Base-by-base conservation (phyloP, 2,797 vertebrate species). In the Pangasius krempfi region DNA sequence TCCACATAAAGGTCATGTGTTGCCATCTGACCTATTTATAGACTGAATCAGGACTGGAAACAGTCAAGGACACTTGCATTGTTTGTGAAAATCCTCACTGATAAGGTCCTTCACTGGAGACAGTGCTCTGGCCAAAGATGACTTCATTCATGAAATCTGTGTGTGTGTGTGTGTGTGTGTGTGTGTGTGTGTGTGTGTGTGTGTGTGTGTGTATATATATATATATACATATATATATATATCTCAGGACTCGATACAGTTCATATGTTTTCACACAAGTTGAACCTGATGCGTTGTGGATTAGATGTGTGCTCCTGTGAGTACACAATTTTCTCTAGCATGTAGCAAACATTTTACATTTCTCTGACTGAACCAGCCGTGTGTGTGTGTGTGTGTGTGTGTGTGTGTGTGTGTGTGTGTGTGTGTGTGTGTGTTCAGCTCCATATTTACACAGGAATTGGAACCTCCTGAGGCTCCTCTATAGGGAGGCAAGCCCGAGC, bases 361-460 rank as follows among this genome's bases (percentile, higher is more conserved):
- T 50, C 27, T 50, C 27, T 50, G 44, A n/a, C 44, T n/a, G 27
- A 54, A 78, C 8, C 47, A 78, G 5, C 12, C 52, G 27, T 52
- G 75, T n/a, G n/a, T n/a, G n/a, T n/a, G n/a, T n/a, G n/a, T n/a
- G n/a, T n/a, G n/a, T n/a, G n/a, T n/a, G n/a, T n/a, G n/a, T n/a
- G n/a, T n/a, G n/a, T n/a, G n/a, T n/a, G n/a, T n/a, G n/a, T 52
- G 44, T 73, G 72, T 47, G 72, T 58, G 50, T 54, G 75, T 79
- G 50, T 79, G 50, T 58, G 52, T 25, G 78, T 84, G 83, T 90
- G 89, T 91, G 37, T 27, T 7, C 10, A n/a, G 80, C 58, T 87
- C 44, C 30, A 30, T 87, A 86, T 90, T 90, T 90, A 89, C 50
- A 83, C 54, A 88, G 85, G 30, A 56, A 87, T 58, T 70, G 30